Percentiles rank a stretch among this genome's conserved stretches.
These are phyloP conservation scores for Strigamia transsilvanica DNA, from an alignment of 2,888 invertebrate species.

Conservation along the genomic window DNA sequence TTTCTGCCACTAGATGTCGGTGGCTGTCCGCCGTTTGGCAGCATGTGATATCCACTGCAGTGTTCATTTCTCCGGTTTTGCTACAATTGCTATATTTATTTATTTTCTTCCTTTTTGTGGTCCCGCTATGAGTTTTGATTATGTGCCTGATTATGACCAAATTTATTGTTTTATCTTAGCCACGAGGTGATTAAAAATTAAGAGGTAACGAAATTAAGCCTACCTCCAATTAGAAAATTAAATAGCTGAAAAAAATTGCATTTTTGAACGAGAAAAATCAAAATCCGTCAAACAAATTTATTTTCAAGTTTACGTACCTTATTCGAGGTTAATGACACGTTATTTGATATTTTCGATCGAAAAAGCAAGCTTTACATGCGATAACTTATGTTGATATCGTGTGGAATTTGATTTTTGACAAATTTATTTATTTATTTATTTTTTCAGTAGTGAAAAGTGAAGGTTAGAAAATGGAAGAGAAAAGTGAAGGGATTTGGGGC, in stretches of 20 bases:
- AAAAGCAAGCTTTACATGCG: no score
- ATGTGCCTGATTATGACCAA: conserved; percentile 1
- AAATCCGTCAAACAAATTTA: no score
- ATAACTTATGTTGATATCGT: not conserved
- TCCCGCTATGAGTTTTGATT: not conserved
- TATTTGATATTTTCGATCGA: no score
- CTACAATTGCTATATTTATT: conserved; percentile 3
- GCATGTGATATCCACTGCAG: conserved; percentile 8
- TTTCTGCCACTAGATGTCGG: not conserved
- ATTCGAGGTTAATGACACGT: no score
- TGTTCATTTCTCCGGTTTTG: conserved; percentile 8
- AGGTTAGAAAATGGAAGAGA: conserved; percentile 7
- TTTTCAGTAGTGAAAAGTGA: conserved; percentile 7
- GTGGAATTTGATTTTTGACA: not conserved
- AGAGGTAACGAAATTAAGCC: conserved; percentile 3
- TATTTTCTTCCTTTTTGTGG: not conserved
- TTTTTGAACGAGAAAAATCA: no score
- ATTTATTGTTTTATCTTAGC: not conserved
- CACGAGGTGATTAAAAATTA: not conserved
- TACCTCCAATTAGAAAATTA: not conserved
- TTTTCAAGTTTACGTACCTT: no score
- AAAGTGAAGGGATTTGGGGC: conserved; percentile 65
- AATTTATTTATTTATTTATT: conserved; percentile 16
- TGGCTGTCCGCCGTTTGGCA: not conserved
- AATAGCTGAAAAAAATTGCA: no score